Conservation (phyloP, 2,113 vertebrate species). For the Ovibos moschatus region DNA sequence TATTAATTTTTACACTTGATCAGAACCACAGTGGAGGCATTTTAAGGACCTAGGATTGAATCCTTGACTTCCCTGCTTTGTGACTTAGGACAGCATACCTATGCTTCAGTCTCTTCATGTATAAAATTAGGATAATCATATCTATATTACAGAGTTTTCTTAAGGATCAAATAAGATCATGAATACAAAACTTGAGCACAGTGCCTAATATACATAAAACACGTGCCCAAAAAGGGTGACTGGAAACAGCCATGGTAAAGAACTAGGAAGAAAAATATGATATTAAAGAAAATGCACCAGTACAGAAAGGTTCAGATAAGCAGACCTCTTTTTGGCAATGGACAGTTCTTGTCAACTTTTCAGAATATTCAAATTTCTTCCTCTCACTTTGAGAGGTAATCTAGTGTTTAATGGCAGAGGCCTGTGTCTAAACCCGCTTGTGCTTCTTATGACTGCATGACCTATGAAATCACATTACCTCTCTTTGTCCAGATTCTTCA, state of each 20-base stretch:
- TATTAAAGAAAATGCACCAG: background rate
- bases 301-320: background rate
- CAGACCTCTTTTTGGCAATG: background rate
- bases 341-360: background rate
- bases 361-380: background rate
- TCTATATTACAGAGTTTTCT: background rate
- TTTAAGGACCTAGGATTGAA: background rate
- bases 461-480: background rate
- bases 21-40: background rate
- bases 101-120: background rate
- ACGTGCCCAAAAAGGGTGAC: background rate
- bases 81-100: background rate
- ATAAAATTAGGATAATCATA: background rate
- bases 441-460: background rate
- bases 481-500: background rate
- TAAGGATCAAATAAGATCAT: background rate
- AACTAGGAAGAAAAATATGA: background rate
- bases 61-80: background rate
- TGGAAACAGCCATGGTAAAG: background rate
- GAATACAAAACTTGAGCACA: background rate
- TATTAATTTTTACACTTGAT: slow-evolving; percentile 28
- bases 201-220: background rate
- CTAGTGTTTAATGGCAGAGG: background rate
- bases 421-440: background rate
- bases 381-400: background rate